Evolutionary conservation across 2,113 vertebrate genomes (phyloP).

Genomic region (Burhinus bistriatus): DNA sequence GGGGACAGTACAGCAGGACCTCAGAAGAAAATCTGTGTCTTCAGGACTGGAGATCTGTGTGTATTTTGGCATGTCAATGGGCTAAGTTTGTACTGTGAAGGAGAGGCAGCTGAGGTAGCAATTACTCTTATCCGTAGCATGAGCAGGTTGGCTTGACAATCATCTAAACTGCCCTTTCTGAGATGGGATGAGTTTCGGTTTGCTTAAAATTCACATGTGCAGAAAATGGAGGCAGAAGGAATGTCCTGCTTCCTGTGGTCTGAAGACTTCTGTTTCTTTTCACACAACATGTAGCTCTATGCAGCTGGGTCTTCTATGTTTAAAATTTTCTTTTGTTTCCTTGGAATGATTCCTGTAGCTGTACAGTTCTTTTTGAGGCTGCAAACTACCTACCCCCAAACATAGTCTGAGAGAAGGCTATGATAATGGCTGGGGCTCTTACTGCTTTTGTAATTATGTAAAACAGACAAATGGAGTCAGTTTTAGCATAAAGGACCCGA

Average conservation of each 20-base stretch:
- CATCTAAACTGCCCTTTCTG: neutral
- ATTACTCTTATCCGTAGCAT: neutral
- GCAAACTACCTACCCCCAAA: neutral
- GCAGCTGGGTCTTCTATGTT: neutral
- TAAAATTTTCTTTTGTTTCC: neutral
- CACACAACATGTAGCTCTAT: fast-evolving
- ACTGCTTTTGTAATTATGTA: neutral
- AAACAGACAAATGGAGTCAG: neutral
- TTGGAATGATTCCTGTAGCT: fast-evolving
- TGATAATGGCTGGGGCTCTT: neutral
- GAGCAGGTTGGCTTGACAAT: neutral
- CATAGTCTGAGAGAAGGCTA: neutral
- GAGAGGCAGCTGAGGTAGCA: neutral
- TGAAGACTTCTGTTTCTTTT: neutral
- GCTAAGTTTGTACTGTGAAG: neutral
- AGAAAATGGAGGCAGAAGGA: neutral
- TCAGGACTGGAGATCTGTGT: neutral
- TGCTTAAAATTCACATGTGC: neutral
- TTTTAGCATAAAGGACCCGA: neutral
- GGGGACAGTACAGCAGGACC: neutral
- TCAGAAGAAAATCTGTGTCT: neutral
- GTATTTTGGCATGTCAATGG: neutral
- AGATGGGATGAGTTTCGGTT: neutral
- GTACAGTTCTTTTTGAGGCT: neutral
- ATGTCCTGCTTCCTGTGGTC: neutral